These are phyloP conservation scores for Drosophila sordidula DNA, from an alignment of 2,888 invertebrate genomes.

Conservation along the genomic window DNA sequence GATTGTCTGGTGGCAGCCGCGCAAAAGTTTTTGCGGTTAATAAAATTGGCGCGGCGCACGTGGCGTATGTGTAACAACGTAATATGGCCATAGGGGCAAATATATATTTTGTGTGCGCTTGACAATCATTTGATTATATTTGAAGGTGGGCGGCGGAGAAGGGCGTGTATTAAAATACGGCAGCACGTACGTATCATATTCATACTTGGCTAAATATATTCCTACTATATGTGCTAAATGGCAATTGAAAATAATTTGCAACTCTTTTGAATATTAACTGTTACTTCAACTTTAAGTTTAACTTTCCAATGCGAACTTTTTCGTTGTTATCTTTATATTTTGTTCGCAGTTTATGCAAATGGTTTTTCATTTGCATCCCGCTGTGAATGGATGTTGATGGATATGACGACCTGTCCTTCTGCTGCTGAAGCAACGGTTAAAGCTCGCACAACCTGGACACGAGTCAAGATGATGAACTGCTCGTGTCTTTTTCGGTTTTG, in stretches of 20 bases:
- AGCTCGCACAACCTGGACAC: not conserved
- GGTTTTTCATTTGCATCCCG: conserved; percentile 31
- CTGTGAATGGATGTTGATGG: conserved; percentile 4
- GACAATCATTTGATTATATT: conserved; percentile 69
- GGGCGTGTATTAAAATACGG: conserved; percentile 12
- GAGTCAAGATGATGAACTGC: conserved; percentile 26
- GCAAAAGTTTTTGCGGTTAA: conserved; percentile 63
- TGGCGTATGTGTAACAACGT: conserved; percentile 37
- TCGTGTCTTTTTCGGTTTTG: not conserved
- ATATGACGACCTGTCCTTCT: not conserved
- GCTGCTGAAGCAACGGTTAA: not conserved
- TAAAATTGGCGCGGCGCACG: conserved; percentile 52
- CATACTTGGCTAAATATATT: conserved; percentile 27
- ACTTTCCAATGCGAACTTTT: not conserved
- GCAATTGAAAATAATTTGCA: conserved; percentile 19
- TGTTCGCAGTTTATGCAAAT: conserved; percentile 30
- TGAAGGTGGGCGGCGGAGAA: not conserved
- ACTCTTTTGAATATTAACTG: not conserved
- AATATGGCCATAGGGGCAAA: conserved; percentile 63
- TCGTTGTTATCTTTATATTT: not conserved
- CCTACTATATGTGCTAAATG: conserved; percentile 31
- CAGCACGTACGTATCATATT: conserved; percentile 1
- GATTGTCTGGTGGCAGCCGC: conserved; percentile 8
- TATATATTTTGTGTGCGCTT: conserved; percentile 57
- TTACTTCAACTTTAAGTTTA: conserved; percentile 18